These are phyloP conservation scores for Euplagia quadripunctaria DNA, from an alignment of 2,888 invertebrate species.

Conservation along the genomic window DNA sequence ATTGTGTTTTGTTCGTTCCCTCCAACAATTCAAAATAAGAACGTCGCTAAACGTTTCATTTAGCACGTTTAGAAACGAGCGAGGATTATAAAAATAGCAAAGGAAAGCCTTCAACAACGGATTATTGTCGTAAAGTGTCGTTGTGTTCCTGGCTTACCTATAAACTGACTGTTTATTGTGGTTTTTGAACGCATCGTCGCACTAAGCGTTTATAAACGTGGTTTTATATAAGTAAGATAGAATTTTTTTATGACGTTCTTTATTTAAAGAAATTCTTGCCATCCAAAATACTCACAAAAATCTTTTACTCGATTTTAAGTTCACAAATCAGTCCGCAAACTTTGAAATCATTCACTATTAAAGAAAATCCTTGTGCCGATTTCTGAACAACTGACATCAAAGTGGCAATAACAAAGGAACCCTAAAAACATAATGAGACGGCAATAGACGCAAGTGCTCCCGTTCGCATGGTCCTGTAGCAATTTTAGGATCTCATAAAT, in stretches of 20 bases:
- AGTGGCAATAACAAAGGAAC: slow-evolving; percentile 83
- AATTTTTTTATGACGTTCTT: slow-evolving; percentile 10
- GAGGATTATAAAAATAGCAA: slow-evolving; percentile 62
- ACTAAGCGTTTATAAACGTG: slow-evolving; percentile 52
- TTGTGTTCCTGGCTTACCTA: slow-evolving; percentile 59
- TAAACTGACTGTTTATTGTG: slow-evolving; percentile 79
- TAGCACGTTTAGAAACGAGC: slow-evolving; percentile 57
- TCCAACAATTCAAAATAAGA: slow-evolving; percentile 52
- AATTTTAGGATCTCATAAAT: slow-evolving; percentile 86
- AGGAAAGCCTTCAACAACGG: slow-evolving; percentile 72
- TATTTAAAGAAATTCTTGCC: not conserved
- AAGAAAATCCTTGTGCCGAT: slow-evolving; percentile 76
- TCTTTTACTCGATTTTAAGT: not conserved
- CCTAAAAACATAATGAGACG: slow-evolving; percentile 86
- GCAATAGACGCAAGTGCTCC: slow-evolving; percentile 81
- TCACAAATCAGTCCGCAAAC: slow-evolving; percentile 52
- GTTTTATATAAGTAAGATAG: slow-evolving; percentile 41
- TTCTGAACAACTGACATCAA: slow-evolving; percentile 78
- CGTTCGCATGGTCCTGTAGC: slow-evolving; percentile 84
- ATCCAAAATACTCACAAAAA: not conserved
- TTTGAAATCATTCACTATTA: slow-evolving; percentile 68
- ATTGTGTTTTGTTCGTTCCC: slow-evolving; percentile 37
- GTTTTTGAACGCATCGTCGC: slow-evolving; percentile 66
- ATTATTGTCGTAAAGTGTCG: slow-evolving; percentile 79
- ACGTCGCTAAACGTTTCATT: slow-evolving; percentile 53